A percentile compares a stretch with the other conserved stretches of the same genome.
phyloP scores from a whole-genome alignment of 2,797 vertebrate genomes.

The Oreonectes daqikongensis region DNA sequence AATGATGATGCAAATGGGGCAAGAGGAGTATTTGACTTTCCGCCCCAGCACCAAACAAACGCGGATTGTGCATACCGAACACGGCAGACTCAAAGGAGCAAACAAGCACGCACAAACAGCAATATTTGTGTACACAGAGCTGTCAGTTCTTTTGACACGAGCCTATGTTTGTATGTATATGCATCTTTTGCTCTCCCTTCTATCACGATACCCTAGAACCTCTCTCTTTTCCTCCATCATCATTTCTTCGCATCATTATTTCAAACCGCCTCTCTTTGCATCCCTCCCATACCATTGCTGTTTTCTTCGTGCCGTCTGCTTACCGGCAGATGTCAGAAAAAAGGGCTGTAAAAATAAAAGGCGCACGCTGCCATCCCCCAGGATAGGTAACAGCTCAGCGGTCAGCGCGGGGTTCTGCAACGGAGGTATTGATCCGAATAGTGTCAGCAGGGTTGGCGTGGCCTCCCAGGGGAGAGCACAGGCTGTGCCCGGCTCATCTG shows the following conservation, averaged over 20 bases:
- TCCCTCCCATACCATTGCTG: not conserved
- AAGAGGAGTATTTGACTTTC: conserved; percentile 47
- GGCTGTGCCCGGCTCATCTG: conserved; percentile 42
- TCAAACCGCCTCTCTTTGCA: conserved; percentile 6
- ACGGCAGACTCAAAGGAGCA: conserved; percentile 29
- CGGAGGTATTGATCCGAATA: conserved; percentile 45
- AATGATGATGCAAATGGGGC: conserved; percentile 30
- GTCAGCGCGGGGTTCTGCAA: conserved; percentile 1
- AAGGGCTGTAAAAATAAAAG: conserved; percentile 1
- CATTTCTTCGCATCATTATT: conserved; percentile 23
- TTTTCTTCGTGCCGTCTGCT: conserved; percentile 6
- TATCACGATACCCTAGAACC: conserved; percentile 1
- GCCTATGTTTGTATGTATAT: conserved; percentile 33
- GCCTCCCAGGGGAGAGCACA: conserved; percentile 39
- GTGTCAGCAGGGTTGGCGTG: conserved; percentile 41
- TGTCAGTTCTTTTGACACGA: conserved; percentile 18
- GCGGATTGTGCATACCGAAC: conserved; percentile 20
- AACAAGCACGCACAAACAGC: conserved; percentile 35
- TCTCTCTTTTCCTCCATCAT: conserved; percentile 1
- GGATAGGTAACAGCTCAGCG: conserved; percentile 29
- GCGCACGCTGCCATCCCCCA: not conserved
- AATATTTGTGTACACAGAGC: conserved; percentile 18
- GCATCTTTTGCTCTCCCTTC: not conserved
- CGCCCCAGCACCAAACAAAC: conserved; percentile 24
- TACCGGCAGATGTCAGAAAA: not conserved